phyloP scores from a whole-genome alignment of 1,140 invertebrate genomes.

The Drosophila ambigua region DNA sequence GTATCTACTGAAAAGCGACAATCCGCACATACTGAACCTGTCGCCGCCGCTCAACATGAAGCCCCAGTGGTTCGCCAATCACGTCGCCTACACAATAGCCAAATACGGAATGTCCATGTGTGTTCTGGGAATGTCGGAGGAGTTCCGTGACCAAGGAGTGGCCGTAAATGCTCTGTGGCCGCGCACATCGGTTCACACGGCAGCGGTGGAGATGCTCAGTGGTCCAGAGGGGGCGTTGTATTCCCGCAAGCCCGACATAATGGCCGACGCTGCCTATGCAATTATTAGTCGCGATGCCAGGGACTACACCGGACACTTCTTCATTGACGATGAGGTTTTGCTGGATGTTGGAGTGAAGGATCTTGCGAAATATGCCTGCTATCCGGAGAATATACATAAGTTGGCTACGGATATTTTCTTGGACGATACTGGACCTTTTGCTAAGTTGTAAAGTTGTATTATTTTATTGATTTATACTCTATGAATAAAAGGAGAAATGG shows the following conservation, averaged over 20 bases:
- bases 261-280: slow-evolving; percentile 97
- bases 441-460: slow-evolving; percentile 38
- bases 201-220: slow-evolving; percentile 98
- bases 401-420: slow-evolving; percentile 96
- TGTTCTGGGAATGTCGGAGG: slow-evolving; percentile 97
- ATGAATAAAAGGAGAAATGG: too few relatives aligned
- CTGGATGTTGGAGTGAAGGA: slow-evolving; percentile 91
- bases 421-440: slow-evolving; percentile 84
- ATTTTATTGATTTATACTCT: too few relatives aligned
- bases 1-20: slow-evolving; percentile 93
- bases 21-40: slow-evolving; percentile 98
- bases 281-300: slow-evolving; percentile 91
- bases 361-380: slow-evolving; percentile 93
- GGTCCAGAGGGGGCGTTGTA: slow-evolving; percentile 93
- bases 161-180: slow-evolving; percentile 99
- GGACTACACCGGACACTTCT: slow-evolving; percentile 94
- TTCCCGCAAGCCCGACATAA: slow-evolving; percentile 94
- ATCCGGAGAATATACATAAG: slow-evolving; percentile 88
- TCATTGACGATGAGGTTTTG: slow-evolving; percentile 96
- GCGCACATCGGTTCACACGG: slow-evolving; percentile 96
- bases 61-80: slow-evolving; percentile 95
- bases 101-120: slow-evolving; percentile 99
- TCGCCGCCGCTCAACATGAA: slow-evolving; percentile 97
- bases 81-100: slow-evolving; percentile 98
- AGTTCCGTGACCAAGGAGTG: slow-evolving; percentile 93